Conservation (phyloP, 1,140 invertebrate genomes). For the Eueides isabella region DNA sequence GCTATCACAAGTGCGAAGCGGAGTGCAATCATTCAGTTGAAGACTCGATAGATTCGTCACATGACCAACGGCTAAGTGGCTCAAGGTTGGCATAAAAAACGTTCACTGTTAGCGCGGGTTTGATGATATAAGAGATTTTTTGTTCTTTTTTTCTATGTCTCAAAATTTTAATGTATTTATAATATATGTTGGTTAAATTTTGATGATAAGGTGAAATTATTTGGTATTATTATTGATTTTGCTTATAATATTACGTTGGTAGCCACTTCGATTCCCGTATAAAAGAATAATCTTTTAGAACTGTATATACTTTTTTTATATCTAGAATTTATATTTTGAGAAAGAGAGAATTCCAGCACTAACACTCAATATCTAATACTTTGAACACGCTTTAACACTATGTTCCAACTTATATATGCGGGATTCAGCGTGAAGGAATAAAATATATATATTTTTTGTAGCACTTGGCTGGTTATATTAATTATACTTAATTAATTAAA, state of each 20-base stretch:
- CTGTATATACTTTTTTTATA: too few species aligned
- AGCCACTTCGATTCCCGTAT: too few species aligned
- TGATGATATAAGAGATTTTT: background rate
- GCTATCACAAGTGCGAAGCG: background rate
- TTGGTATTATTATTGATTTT: too few species aligned
- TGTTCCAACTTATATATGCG: background rate
- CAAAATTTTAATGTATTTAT: background rate
- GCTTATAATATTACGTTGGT: too few species aligned
- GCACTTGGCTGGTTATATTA: background rate
- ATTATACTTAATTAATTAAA: background rate
- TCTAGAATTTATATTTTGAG: too few species aligned
- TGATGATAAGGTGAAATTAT: too few species aligned
- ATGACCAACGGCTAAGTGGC: conserved; percentile 4
- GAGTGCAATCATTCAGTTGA: background rate
- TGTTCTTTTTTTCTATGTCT: background rate
- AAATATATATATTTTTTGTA: background rate
- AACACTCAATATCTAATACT: background rate
- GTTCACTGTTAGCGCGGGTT: background rate
- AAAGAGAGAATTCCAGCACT: background rate
- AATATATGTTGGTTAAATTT: too few species aligned
- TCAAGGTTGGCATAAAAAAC: background rate
- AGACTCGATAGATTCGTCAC: conserved; percentile 3
- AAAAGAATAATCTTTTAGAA: too few species aligned
- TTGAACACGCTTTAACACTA: too few species aligned
- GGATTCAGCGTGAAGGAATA: background rate